A percentile compares a stretch with the other conserved stretches of the same genome.
Evolutionary conservation across 2,888 invertebrate species (phyloP).

Genomic region (Catocala nupta): DNA sequence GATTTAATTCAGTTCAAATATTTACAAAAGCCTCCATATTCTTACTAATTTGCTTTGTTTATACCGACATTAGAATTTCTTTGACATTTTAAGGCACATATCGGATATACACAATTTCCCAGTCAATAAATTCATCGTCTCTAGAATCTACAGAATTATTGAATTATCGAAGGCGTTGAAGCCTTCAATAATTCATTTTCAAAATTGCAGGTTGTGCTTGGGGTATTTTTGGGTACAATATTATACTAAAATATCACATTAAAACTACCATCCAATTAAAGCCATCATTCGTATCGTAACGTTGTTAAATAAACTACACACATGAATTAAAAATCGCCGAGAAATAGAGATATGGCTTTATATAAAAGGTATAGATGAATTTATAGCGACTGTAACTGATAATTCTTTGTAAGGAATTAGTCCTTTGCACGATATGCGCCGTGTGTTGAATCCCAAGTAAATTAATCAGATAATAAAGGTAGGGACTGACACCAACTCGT

Average conservation of each 20-base stretch:
- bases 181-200: too few species aligned
- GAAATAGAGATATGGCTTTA: slow-evolving; percentile 27
- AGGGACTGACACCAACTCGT: slow-evolving; percentile 2
- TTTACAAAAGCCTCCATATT: slow-evolving; percentile 4
- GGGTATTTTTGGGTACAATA: too few species aligned
- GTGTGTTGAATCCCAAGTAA: slow-evolving; percentile 29
- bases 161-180: too few species aligned
- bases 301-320: slow-evolving; percentile 2
- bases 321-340: not conserved
- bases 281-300: too few species aligned
- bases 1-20: slow-evolving; percentile 3
- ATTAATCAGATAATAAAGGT: slow-evolving; percentile 24
- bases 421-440: slow-evolving; percentile 46
- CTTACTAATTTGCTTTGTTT: not conserved
- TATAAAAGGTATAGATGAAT: slow-evolving; percentile 38
- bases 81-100: not conserved
- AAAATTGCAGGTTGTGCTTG: too few species aligned
- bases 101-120: not conserved
- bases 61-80: too few species aligned
- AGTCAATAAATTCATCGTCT: not conserved
- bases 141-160: not conserved
- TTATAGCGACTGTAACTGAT: slow-evolving; percentile 43
- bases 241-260: too few species aligned
- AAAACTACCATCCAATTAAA: too few species aligned
- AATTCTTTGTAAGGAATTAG: slow-evolving; percentile 53